phyloP scores from a whole-genome alignment of 2,888 invertebrate species.

The Magallana nippona region DNA sequence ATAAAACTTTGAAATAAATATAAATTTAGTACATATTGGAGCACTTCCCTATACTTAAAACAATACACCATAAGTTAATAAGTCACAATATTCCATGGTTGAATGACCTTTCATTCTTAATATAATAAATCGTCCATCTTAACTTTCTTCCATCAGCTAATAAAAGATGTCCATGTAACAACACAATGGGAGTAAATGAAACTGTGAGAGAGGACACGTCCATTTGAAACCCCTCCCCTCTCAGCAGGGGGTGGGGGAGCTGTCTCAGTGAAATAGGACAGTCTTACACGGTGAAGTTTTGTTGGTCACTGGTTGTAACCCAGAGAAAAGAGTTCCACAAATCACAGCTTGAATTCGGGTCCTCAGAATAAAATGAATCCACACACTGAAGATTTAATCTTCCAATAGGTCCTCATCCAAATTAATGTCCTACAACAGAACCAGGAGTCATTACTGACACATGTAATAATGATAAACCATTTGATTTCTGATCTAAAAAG shows the following conservation, averaged over 20 bases:
- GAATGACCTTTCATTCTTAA: background rate
- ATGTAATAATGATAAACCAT: no score
- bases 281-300: background rate
- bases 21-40: background rate
- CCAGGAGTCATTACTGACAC: slow-evolving; percentile 37
- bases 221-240: no score
- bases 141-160: background rate
- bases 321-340: slow-evolving; percentile 6
- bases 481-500: background rate
- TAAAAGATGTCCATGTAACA: background rate
- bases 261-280: background rate
- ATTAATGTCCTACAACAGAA: slow-evolving; percentile 85
- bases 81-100: slow-evolving; percentile 5
- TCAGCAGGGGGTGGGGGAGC: no score
- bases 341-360: background rate
- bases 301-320: background rate
- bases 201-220: no score
- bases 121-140: background rate
- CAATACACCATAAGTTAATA: slow-evolving; percentile 1
- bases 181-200: background rate
- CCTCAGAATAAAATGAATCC: background rate
- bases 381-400: slow-evolving; percentile 78
- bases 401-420: slow-evolving; percentile 87
- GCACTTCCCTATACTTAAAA: slow-evolving; percentile 29
- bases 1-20: slow-evolving; percentile 13